Base-by-base conservation (phyloP, 2,888 invertebrate species). In the Papilio gigon region DNA sequence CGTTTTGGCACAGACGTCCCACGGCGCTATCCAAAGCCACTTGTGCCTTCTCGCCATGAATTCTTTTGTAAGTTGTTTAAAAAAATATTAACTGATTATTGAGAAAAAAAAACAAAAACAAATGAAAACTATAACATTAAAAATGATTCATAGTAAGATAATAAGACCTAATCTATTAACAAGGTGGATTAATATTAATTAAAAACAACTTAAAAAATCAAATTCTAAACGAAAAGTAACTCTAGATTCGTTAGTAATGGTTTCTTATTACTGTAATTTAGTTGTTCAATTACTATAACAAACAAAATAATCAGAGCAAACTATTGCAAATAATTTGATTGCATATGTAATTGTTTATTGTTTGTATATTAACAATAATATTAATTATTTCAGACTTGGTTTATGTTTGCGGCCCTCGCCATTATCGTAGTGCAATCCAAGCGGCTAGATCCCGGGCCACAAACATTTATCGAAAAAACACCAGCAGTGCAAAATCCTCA, bases 331-430 rank as follows among this genome's bases (percentile, higher is more conserved):
- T 14, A 37, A 37, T 4, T 4, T n/a, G n/a, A 40, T 4, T n/a
- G 40, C 6, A n/a, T 40, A 40, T 6, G 4, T n/a, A 17, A 6
- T 42, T 8, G 5, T 40, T 40, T 40, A n/a, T 40, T 40, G 9
- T n/a, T 40, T 40, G 4, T 40, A 17, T 20, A 42, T 2, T 33
- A 9, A 33, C 9, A 33, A 33, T 33, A 33, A 33, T 9, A 17
- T 3, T 17, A 20, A 20, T 22, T 76, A 71, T 83, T 84, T 59
- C 84, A 90, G 89, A 72, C 80, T 60, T 79, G 78, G 75, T 75
- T 79, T 27, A 70, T 82, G 27, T 70, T 84, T 65, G 76, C 79
- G 27, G 70, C 75, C 25, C 42, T 80, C 22, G 71, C 81, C 11
- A 37, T 87, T 30, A 70, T 72, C 25, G 73, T 78, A 63, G 80